Evolutionary conservation across 2,797 vertebrate genomes (phyloP).

Genomic region (Denticeps clupeoides): DNA sequence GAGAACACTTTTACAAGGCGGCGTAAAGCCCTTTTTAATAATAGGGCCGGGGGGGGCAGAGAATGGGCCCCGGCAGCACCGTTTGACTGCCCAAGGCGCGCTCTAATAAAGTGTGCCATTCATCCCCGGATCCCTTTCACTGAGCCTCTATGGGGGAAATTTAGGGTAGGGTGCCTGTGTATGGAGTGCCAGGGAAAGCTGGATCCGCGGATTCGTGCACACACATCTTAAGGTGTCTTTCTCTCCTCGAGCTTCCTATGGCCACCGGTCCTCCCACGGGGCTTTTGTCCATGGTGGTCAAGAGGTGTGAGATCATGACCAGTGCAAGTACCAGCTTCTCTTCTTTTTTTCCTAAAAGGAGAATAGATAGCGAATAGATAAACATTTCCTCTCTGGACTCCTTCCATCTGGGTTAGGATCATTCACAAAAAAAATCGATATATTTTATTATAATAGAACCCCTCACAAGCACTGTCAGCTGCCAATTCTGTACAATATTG

Average conservation of each 20-base stretch:
- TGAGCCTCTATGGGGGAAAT: slow-evolving; percentile 34
- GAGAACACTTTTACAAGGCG: slow-evolving; percentile 52
- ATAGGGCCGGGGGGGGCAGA: slow-evolving; percentile 39
- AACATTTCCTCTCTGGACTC: too few relatives aligned
- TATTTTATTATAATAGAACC: too few relatives aligned
- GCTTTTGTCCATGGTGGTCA: slow-evolving; percentile 3
- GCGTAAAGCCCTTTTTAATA: slow-evolving; percentile 45
- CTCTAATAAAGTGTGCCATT: slow-evolving; percentile 59
- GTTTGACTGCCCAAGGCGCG: slow-evolving; percentile 50
- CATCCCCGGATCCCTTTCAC: slow-evolving; percentile 47
- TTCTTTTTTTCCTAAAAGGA: too few relatives aligned
- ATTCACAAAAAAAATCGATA: too few relatives aligned
- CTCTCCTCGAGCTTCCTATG: slow-evolving; percentile 29
- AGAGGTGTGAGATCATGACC: too few relatives aligned
- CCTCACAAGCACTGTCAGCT: too few relatives aligned
- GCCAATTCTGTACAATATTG: too few relatives aligned
- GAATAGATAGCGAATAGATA: too few relatives aligned
- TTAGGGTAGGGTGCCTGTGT: slow-evolving; percentile 37
- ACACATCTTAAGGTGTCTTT: slow-evolving; percentile 42
- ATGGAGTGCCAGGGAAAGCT: slow-evolving; percentile 35
- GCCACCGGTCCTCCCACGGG: slow-evolving; percentile 21
- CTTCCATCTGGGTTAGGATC: too few relatives aligned
- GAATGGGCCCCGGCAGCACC: slow-evolving; percentile 41
- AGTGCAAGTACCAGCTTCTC: too few relatives aligned
- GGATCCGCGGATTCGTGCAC: slow-evolving; percentile 42